Evolutionary conservation across 2,888 invertebrate genomes (phyloP).

Genomic region (Xestia rhomboidea): DNA sequence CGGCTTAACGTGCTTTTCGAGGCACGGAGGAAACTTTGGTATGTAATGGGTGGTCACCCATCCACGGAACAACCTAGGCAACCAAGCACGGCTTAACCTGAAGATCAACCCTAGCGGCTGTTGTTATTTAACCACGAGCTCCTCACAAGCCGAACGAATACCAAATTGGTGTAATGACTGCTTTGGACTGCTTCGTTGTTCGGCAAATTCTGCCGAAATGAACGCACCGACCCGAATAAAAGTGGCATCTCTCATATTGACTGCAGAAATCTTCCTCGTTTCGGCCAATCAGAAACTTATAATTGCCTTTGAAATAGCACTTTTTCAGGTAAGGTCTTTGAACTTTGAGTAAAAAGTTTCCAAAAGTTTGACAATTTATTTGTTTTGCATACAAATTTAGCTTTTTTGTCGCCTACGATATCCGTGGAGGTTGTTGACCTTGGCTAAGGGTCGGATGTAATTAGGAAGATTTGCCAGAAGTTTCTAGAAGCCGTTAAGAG

Average conservation of each 20-base stretch:
- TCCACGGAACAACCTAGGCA: no score
- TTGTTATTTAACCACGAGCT: no score
- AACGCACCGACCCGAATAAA: not conserved
- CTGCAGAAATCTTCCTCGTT: conserved; percentile 2
- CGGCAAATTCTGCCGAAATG: not conserved
- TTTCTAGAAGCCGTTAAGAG: conserved; percentile 11
- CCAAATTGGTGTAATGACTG: not conserved
- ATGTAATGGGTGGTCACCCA: no score
- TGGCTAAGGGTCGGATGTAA: conserved; percentile 16
- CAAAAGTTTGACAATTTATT: conserved; percentile 52
- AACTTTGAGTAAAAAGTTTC: conserved; percentile 37
- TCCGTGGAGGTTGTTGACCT: conserved; percentile 37
- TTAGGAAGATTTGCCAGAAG: conserved; percentile 36
- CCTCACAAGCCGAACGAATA: not conserved
- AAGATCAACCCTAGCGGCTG: no score
- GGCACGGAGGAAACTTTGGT: no score
- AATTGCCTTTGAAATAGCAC: conserved; percentile 43
- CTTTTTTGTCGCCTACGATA: conserved; percentile 34
- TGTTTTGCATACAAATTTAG: conserved; percentile 57
- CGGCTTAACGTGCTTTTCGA: no score
- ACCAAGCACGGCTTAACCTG: no score
- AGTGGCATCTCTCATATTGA: not conserved
- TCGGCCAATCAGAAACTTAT: conserved; percentile 49
- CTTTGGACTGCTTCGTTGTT: not conserved
- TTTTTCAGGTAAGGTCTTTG: conserved; percentile 27